Conservation (phyloP, 2,113 vertebrate species). For the Maccullochella peelii region DNA sequence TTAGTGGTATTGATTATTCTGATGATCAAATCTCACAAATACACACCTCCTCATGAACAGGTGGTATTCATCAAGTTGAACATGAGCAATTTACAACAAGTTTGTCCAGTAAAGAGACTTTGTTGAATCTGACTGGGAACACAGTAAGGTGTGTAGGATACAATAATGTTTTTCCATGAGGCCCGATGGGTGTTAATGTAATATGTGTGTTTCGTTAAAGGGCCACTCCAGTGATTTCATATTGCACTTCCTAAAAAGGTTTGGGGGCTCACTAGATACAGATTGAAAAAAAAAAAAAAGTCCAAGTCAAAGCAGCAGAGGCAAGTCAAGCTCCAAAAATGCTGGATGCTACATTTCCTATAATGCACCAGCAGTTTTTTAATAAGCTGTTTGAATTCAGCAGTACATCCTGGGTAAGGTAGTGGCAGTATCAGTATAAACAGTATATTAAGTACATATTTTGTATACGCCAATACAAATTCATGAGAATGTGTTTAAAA, state of each 20-base stretch:
- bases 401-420: neutral
- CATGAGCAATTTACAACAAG: neutral
- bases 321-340: neutral
- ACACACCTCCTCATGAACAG: too few relatives aligned
- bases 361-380: too few relatives aligned
- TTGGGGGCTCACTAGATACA: neutral
- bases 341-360: neutral
- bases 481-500: neutral
- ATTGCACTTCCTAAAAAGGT: neutral
- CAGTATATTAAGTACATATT: neutral
- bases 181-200: neutral
- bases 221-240: too few relatives aligned
- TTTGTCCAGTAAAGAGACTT: neutral
- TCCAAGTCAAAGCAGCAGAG: neutral
- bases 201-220: too few relatives aligned
- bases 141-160: neutral
- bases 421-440: neutral
- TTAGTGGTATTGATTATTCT: too few relatives aligned
- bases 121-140: neutral
- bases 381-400: neutral
- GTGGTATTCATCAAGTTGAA: too few relatives aligned
- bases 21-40: too few relatives aligned
- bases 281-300: neutral
- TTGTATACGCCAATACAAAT: neutral
- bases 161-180: neutral